Evolutionary conservation across 2,113 vertebrate genomes (phyloP), one percentile per base, ranked within the genome.

Genomic region (Melospiza georgiana): DNA sequence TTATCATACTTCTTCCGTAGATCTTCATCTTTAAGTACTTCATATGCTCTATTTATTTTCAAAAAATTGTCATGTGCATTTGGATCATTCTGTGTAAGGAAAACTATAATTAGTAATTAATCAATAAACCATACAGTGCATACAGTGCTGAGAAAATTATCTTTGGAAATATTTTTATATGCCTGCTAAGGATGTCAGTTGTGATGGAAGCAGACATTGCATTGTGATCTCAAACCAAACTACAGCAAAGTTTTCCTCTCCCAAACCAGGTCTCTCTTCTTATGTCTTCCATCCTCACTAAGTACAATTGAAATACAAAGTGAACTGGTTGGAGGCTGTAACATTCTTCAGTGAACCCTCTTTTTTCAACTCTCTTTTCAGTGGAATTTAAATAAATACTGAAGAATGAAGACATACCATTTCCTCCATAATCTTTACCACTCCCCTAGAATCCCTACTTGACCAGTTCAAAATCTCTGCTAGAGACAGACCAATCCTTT

Each of bases 1-100:
- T 99, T 99, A 92, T 99, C 99, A 25, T 99, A 99, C 87, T 99
- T 99, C 97, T 99, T 99, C 58, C 99, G 97, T 15, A 99, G 97
- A 86, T 99, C 99, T 96, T 99, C 99, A 72, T 99, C 99, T 97
- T 99, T 99, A 82, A 99, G 97, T 65, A 99, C 99, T 98, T 99
- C 99, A 67, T 99, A 99, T 0, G 99, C 99, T 87, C 99, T 98
- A 85, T 99, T 99, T 94, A 99, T 98, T 98, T 98, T 98, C 95
- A 99, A 97, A 97, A 99, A 99, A 87, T 98, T 99, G 27, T 99
- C 99, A 72, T 99, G 99, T 83, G 99, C 99, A 4, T 98, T 97
- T 73, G 98, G 85, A 93, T 99, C 98, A 44, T 99, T 99, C 99
- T 99, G 44, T 62, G 74, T 88, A 97, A 97, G 57, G 74, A 94